phyloP scores from a whole-genome alignment of 2,888 invertebrate genomes.

The Epirrhoe alternata region DNA sequence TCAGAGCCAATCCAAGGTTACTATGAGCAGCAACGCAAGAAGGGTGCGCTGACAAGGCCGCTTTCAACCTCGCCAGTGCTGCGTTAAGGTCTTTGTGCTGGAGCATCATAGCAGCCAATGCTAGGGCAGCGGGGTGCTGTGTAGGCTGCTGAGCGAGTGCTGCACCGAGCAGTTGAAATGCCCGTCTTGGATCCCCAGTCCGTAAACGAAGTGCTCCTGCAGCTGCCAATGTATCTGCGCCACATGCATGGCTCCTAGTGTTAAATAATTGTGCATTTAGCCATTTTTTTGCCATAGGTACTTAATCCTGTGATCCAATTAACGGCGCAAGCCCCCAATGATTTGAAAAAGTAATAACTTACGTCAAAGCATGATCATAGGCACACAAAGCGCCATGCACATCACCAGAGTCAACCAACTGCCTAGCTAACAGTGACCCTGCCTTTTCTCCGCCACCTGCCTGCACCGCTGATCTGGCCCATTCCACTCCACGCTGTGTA shows the following conservation, averaged over 20 bases:
- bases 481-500: constrained; percentile 88
- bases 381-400: constrained; percentile 88
- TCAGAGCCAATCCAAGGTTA: constrained; percentile 72
- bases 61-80: constrained; percentile 78
- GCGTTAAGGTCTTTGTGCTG: constrained; percentile 78
- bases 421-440: constrained; percentile 88
- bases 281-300: too few species aligned
- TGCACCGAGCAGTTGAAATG: constrained; percentile 84
- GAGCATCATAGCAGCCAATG: constrained; percentile 83
- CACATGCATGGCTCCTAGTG: constrained; percentile 65
- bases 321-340: too few species aligned
- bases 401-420: constrained; percentile 88
- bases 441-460: constrained; percentile 90
- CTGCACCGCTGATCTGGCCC: constrained; percentile 89
- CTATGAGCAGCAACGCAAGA: constrained; percentile 77
- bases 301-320: not conserved
- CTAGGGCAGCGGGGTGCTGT: constrained; percentile 79
- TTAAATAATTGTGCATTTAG: too few species aligned
- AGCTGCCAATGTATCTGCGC: constrained; percentile 81
- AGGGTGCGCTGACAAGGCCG: constrained; percentile 74
- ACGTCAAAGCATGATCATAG: constrained; percentile 90
- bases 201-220: constrained; percentile 80
- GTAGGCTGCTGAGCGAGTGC: constrained; percentile 78
- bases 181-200: constrained; percentile 76
- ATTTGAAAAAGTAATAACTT: constrained; percentile 54